A percentile compares a stretch with the other conserved stretches of the same genome.
phyloP scores from a whole-genome alignment of 1,140 invertebrate species.

The Aphaenogaster floridana region DNA sequence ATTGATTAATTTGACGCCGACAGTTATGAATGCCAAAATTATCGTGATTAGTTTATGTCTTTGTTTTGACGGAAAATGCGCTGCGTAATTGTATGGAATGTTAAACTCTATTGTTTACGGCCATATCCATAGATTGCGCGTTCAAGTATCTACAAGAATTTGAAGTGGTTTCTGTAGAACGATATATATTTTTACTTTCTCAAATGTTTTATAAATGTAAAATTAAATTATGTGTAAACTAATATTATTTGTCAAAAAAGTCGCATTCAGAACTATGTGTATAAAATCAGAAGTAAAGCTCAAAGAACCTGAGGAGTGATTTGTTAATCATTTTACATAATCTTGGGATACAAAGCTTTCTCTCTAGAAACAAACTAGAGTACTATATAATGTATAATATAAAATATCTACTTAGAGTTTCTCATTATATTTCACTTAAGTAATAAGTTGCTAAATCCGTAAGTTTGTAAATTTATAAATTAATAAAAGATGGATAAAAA shows the following conservation, averaged over 20 bases:
- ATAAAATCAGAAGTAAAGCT: not conserved
- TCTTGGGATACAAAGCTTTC: not conserved
- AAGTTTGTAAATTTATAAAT: not conserved
- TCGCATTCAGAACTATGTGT: not conserved
- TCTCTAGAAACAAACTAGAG: not conserved
- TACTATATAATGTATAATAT: not conserved
- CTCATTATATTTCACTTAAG: not conserved
- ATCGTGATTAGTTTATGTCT: not conserved
- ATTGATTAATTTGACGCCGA: slow-evolving; percentile 27
- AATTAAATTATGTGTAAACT: not conserved
- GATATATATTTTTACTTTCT: not conserved
- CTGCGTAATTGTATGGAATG: not conserved
- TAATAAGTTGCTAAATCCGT: slow-evolving; percentile 1
- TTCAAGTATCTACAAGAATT: not conserved
- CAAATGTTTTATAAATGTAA: not conserved
- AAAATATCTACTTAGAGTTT: not conserved
- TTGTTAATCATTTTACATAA: not conserved
- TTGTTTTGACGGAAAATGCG: not conserved
- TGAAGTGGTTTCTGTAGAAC: not conserved
- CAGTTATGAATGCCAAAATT: not conserved
- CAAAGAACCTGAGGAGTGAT: not conserved
- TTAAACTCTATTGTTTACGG: not conserved
- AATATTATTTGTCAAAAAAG: not conserved
- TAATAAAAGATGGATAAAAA: not conserved
- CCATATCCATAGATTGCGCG: not conserved